phyloP scores from a whole-genome alignment of 2,113 vertebrate species.

The Sceloporus undulatus region DNA sequence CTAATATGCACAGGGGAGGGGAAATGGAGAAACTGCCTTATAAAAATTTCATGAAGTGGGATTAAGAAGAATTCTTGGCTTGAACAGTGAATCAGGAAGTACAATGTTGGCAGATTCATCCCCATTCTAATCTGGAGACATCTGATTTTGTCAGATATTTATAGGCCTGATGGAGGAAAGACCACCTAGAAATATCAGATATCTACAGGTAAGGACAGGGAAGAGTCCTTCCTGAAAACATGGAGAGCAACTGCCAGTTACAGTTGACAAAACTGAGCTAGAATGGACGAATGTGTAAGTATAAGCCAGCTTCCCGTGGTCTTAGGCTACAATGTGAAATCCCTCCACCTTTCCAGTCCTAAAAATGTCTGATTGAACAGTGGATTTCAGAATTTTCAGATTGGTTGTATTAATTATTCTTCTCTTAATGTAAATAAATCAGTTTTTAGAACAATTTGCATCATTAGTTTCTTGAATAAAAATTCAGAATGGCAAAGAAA shows the following conservation, averaged over 20 bases:
- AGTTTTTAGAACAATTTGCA: slow-evolving; percentile 47
- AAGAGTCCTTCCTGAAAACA: too few relatives aligned
- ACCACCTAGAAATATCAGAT: too few relatives aligned
- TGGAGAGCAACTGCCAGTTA: too few relatives aligned
- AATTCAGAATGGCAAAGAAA: slow-evolving; percentile 31
- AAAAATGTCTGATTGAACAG: too few relatives aligned
- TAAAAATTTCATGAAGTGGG: neutral
- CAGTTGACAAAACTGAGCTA: too few relatives aligned
- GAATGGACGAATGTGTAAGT: too few relatives aligned
- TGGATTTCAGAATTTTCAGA: neutral
- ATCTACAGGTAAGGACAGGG: too few relatives aligned
- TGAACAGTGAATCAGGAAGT: neutral
- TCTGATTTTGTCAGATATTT: too few relatives aligned
- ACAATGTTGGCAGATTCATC: neutral
- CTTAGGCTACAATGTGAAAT: neutral
- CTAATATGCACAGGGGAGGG: neutral
- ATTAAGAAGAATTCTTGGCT: neutral
- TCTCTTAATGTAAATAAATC: slow-evolving; percentile 40
- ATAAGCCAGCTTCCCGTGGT: too few relatives aligned
- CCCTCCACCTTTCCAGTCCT: too few relatives aligned
- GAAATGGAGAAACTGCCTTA: neutral
- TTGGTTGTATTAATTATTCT: neutral
- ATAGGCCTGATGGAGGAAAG: too few relatives aligned
- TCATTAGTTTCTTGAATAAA: slow-evolving; percentile 50
- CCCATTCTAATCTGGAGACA: too few relatives aligned